These are phyloP conservation scores for Perdita meconis DNA, from an alignment of 2,888 invertebrate species.

Conservation along the genomic window DNA sequence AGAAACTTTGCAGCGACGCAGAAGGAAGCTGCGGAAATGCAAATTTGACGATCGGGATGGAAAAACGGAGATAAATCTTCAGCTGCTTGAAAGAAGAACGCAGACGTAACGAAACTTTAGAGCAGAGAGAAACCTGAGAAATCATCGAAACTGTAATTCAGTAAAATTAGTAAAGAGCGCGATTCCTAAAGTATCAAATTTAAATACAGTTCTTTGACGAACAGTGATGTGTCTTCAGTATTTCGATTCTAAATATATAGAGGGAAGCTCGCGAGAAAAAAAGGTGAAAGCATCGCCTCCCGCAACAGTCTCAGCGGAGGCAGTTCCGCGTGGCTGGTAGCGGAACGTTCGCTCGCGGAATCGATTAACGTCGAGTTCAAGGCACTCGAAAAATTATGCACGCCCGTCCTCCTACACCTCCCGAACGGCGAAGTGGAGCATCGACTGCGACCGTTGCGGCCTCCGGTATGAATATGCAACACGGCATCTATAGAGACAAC, in stretches of 20 bases:
- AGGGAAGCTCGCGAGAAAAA: background rate
- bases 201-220: too few relatives aligned
- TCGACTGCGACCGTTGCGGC: constrained; percentile 47
- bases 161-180: too few relatives aligned
- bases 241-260: background rate
- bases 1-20: background rate
- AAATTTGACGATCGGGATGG: too few relatives aligned
- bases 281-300: background rate
- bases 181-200: too few relatives aligned
- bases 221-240: too few relatives aligned
- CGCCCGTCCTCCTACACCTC: constrained; percentile 79
- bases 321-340: constrained; percentile 27
- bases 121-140: too few relatives aligned
- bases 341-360: constrained; percentile 47
- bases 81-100: too few relatives aligned
- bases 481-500: constrained; percentile 57
- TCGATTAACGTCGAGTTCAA: constrained; percentile 67
- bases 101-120: too few relatives aligned
- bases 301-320: background rate
- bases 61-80: too few relatives aligned
- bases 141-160: too few relatives aligned
- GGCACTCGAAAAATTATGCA: constrained; percentile 69
- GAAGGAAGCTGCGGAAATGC: too few relatives aligned
- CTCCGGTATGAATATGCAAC: constrained; percentile 79
- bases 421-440: constrained; percentile 74